These are phyloP conservation scores for Phoxinus dragarum DNA, from an alignment of 2,797 vertebrate species.

Conservation along the genomic window DNA sequence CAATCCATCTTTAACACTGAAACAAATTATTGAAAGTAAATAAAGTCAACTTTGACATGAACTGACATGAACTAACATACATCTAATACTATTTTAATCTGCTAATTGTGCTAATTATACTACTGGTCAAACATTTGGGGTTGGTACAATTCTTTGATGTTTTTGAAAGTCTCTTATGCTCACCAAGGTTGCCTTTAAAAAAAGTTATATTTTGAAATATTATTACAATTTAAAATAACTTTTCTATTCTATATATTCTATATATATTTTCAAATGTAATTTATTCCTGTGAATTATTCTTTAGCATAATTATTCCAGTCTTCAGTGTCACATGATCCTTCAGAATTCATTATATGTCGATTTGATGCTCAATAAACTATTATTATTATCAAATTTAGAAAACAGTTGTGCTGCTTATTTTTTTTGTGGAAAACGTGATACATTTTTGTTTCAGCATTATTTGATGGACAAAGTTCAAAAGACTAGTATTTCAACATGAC, in stretches of 20 bases:
- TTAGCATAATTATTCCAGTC: background rate
- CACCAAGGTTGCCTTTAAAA: background rate
- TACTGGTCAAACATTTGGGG: background rate
- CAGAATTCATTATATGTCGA: background rate
- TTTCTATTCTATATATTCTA: background rate
- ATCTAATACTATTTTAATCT: background rate
- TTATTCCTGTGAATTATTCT: slow-evolving; percentile 3
- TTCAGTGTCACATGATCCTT: background rate
- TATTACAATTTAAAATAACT: background rate
- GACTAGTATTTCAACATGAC: no score
- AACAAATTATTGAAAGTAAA: background rate
- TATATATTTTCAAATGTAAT: background rate
- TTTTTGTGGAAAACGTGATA: background rate
- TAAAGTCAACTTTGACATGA: background rate
- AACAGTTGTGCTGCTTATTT: background rate
- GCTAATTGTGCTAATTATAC: background rate
- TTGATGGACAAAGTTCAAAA: background rate
- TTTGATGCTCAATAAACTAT: background rate
- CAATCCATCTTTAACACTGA: background rate
- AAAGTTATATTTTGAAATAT: background rate
- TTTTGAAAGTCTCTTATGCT: background rate
- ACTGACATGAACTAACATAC: background rate
- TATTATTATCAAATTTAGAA: background rate
- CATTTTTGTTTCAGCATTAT: background rate
- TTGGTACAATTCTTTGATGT: background rate